phyloP scores from a whole-genome alignment of 2,888 invertebrate species.

The Chironomus riparius region DNA sequence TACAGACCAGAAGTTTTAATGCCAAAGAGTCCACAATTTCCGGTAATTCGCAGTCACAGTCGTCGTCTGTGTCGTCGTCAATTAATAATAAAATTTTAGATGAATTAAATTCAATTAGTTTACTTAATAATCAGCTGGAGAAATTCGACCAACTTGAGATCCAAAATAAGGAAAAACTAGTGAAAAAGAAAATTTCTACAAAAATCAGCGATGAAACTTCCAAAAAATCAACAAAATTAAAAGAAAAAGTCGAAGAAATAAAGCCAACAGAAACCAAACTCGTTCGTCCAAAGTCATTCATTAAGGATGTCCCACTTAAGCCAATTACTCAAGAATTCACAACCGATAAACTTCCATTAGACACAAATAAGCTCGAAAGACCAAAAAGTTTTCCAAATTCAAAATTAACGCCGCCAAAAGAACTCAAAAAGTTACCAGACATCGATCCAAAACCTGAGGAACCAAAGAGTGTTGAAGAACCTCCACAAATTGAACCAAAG shows the following conservation, averaged over 20 bases:
- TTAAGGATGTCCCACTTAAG: not conserved
- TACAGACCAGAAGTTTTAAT: too few species aligned
- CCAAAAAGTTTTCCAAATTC: slow-evolving; percentile 52
- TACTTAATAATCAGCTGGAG: slow-evolving; percentile 21
- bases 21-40: too few species aligned
- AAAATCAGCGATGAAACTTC: slow-evolving; percentile 31
- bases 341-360: not conserved
- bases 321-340: not conserved
- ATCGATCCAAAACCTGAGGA: slow-evolving; percentile 26
- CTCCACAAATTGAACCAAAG: slow-evolving; percentile 30
- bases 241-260: slow-evolving; percentile 39
- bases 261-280: slow-evolving; percentile 31
- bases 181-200: slow-evolving; percentile 32
- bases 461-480: slow-evolving; percentile 28
- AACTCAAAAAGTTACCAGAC: slow-evolving; percentile 34
- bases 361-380: slow-evolving; percentile 37
- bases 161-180: slow-evolving; percentile 12
- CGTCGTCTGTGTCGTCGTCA: not conserved
- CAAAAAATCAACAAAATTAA: slow-evolving; percentile 49
- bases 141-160: slow-evolving; percentile 30
- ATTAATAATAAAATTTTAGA: slow-evolving; percentile 32
- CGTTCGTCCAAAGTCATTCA: slow-evolving; percentile 44
- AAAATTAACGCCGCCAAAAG: slow-evolving; percentile 39
- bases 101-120: slow-evolving; percentile 29
- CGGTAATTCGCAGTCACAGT: slow-evolving; percentile 4